Evolutionary conservation across 2,888 invertebrate species (phyloP), one percentile per base, ranked within the genome.

Genomic region (Diarsia rubi): DNA sequence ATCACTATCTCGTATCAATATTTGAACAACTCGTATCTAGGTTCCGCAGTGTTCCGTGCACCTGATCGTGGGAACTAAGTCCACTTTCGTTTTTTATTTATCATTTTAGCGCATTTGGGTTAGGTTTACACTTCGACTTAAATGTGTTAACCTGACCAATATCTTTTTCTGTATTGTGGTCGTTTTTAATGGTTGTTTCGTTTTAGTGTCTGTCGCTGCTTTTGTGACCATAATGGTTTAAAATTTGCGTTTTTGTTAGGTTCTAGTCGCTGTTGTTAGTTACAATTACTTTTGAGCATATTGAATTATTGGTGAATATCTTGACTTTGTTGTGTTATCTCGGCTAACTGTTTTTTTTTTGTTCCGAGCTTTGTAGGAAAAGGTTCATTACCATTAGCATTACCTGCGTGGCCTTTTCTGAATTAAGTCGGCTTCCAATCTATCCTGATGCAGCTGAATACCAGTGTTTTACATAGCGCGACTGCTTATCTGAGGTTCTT

Each of bases 11-110:
- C 27, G n/a, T 45, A 88, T 88, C 88, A 93, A 94, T 93, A 93
- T 94, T 93, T 92, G 89, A 74, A 85, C 86, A 83, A 85, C 77
- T 64, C 70, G 24, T 77, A 84, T 72, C 81, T 81, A 69, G 84
- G 78, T 82, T 78, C 60, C 72, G 78, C 84, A 79, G 62, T 14
- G 14, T 62, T 62, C 42, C 42, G 62, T 62, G 42, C 88, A 90
- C 89, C 87, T 88, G 88, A 90, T 89, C 94, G 95, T 95, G 95
- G 92, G 95, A 95, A 95, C 86, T 89, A 77, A 88, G 86, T 78
- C 84, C 83, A 87, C 87, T 90, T 90, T 91, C 87, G 75, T 88
- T 90, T 89, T 27, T 86, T n/a, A n/a, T n/a, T 87, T 88, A 89
- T 89, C 85, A 83, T 79, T 84, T 87, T 86, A 85, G 82, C 87